A percentile compares a stretch with the other conserved stretches of the same genome.
Conservation (phyloP, 2,888 invertebrate genomes). For the Philopedon plagiatum region DNA sequence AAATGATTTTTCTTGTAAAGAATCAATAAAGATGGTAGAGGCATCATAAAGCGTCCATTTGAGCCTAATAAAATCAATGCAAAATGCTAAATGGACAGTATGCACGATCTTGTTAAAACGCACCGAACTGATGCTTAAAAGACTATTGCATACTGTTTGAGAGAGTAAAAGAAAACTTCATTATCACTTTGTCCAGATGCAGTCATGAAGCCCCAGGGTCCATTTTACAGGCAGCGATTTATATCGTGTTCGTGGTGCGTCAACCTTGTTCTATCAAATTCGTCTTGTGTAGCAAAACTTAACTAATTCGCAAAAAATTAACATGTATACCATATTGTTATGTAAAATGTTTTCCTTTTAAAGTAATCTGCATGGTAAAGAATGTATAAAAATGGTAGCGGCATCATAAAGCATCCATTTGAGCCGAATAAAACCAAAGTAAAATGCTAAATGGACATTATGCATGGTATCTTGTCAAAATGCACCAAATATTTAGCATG, state of each 20-base stretch:
- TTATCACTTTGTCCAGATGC: no score
- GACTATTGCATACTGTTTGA: no score
- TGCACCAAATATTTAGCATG: slow-evolving; percentile 65
- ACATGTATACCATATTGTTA: no score
- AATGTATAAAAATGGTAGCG: neutral
- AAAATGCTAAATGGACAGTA: slow-evolving; percentile 62
- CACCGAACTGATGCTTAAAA: no score
- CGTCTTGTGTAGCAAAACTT: no score
- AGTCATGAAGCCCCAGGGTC: no score
- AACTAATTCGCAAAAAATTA: no score
- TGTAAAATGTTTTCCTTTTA: slow-evolving; percentile 5
- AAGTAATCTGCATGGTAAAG: neutral
- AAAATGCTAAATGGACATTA: slow-evolving; percentile 62
- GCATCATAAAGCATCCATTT: slow-evolving; percentile 56
- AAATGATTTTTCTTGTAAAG: neutral
- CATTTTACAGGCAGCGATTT: no score
- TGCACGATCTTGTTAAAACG: slow-evolving; percentile 65
- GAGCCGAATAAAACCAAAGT: slow-evolving; percentile 61
- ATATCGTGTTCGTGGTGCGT: no score
- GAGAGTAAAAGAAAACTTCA: no score
- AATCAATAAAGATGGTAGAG: neutral
- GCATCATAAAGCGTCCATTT: slow-evolving; percentile 56
- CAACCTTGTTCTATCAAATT: no score
- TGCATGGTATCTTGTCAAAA: slow-evolving; percentile 65
- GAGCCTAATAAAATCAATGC: slow-evolving; percentile 61